These are phyloP conservation scores for Oscheius sp. DNA, from an alignment of 2,888 invertebrate species.

Conservation along the genomic window DNA sequence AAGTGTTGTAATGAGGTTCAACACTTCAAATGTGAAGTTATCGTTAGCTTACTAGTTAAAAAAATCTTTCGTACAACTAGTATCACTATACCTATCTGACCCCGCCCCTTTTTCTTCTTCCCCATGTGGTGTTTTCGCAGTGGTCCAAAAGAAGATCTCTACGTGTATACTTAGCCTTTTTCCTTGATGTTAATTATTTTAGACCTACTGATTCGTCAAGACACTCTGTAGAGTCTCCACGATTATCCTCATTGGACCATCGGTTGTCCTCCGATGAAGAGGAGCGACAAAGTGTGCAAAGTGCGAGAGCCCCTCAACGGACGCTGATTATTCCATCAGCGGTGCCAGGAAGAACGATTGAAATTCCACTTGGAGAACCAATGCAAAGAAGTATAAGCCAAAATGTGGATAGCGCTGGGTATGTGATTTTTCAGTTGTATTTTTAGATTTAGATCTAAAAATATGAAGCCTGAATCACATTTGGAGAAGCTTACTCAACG, in stretches of 20 bases:
- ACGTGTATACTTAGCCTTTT: not conserved
- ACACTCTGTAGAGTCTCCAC: not conserved
- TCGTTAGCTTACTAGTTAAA: no score
- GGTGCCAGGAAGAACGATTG: conserved; percentile 32
- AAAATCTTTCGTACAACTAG: no score
- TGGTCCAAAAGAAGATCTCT: not conserved
- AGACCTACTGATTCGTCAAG: conserved; percentile 2
- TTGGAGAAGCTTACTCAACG: conserved; percentile 32
- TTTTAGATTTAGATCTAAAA: not conserved
- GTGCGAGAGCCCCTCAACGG: conserved; percentile 21
- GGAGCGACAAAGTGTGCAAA: conserved; percentile 26
- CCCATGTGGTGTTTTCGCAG: conserved; percentile 25
- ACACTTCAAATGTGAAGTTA: no score
- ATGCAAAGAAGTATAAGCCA: conserved; percentile 3
- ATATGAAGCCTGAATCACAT: conserved; percentile 16
- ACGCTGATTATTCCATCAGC: conserved; percentile 31
- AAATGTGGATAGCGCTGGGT: not conserved
- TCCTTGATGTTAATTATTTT: not conserved
- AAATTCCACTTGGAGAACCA: conserved; percentile 32
- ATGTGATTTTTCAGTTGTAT: conserved; percentile 10
- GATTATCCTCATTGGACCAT: not conserved
- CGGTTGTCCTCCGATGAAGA: conserved; percentile 30
- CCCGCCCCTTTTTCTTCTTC: conserved; percentile 7
- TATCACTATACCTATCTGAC: no score
- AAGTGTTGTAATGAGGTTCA: no score